Conservation (phyloP, 2,797 vertebrate genomes). For the Martes flavigula region DNA sequence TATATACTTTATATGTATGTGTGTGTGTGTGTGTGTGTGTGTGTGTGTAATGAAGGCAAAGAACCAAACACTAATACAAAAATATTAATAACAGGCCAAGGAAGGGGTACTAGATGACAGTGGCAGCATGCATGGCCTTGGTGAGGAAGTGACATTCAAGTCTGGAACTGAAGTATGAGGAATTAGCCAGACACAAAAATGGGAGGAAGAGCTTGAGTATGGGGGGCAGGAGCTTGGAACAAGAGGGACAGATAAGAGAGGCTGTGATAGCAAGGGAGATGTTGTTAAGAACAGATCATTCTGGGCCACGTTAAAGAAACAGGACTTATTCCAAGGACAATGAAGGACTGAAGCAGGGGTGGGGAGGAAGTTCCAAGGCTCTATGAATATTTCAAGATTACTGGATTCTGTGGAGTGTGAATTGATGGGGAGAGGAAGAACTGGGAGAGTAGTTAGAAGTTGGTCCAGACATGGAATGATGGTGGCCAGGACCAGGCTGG, state of each 20-base stretch:
- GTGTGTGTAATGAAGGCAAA: neutral
- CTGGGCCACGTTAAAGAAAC: neutral
- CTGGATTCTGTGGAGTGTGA: neutral
- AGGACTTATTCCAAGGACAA: neutral
- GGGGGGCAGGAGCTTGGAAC: neutral
- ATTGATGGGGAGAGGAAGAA: neutral
- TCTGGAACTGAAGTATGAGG: neutral
- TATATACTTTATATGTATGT: neutral
- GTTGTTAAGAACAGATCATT: neutral
- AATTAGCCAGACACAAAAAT: neutral
- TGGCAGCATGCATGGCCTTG: neutral
- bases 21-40: too few relatives aligned
- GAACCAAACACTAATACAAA: neutral
- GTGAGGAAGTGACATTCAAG: neutral
- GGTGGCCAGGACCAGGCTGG: neutral
- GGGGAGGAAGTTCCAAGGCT: neutral
- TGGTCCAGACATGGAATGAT: neutral
- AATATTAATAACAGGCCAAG: neutral
- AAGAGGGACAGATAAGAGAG: neutral
- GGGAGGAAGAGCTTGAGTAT: neutral
- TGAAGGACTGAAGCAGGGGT: neutral
- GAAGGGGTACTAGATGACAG: neutral
- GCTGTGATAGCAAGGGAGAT: neutral
- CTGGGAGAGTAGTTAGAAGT: neutral
- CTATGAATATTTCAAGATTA: neutral